Evolutionary conservation across 2,113 vertebrate genomes (phyloP).

Genomic region (Promerops cafer): DNA sequence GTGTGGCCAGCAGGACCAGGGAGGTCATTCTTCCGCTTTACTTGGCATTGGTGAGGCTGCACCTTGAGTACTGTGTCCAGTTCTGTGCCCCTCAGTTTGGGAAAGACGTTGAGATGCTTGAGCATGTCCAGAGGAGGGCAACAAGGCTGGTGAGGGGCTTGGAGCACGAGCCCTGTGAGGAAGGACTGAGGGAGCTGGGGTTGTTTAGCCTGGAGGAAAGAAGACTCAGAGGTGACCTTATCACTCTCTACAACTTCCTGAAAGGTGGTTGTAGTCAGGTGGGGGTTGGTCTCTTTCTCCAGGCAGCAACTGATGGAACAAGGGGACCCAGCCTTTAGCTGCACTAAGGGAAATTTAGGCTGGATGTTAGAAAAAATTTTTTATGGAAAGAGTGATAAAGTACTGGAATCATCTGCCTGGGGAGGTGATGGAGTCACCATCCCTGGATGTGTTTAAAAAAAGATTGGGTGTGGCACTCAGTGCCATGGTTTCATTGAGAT

Average conservation of each 20-base stretch:
- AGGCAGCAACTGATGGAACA: background rate
- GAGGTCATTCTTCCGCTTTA: background rate
- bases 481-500: background rate
- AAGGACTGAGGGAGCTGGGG: background rate
- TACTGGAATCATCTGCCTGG: background rate
- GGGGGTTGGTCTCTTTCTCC: too few species aligned
- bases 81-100: too few species aligned
- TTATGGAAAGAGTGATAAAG: background rate
- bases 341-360: background rate
- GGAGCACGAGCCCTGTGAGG: background rate
- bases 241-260: background rate
- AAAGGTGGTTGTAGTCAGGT: background rate
- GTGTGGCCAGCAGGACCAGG: background rate
- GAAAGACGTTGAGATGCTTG: background rate
- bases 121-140: background rate
- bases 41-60: background rate
- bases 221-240: background rate
- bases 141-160: background rate
- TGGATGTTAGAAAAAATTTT: background rate
- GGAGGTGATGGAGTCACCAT: background rate
- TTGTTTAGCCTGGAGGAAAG: background rate
- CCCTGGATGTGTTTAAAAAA: background rate
- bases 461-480: fast-evolving
- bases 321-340: background rate
- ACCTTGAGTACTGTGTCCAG: background rate